phyloP scores from a whole-genome alignment of 2,797 vertebrate genomes.

The Coregonus suidteri region DNA sequence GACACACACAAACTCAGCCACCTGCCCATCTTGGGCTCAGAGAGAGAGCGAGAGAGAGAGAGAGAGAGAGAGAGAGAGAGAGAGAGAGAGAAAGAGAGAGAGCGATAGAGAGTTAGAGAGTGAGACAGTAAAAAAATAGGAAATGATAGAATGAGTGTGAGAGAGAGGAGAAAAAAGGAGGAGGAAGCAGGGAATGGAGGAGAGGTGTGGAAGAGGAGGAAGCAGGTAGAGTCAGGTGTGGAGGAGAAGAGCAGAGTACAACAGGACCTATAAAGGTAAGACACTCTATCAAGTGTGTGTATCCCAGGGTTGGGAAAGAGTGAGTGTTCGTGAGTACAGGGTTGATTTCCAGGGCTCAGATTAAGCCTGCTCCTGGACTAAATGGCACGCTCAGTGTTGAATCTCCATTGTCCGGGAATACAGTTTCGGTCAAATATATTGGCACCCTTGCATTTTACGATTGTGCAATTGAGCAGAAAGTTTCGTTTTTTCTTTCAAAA shows the following conservation, averaged over 20 bases:
- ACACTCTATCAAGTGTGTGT: background rate
- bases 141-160: slow-evolving; percentile 25
- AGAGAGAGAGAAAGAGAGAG: background rate
- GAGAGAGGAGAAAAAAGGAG: background rate
- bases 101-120: background rate
- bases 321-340: background rate
- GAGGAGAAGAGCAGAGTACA: slow-evolving; percentile 16
- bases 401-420: too few species aligned
- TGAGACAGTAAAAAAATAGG: background rate
- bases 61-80: background rate
- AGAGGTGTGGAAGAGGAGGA: too few species aligned
- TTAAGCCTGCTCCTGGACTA: background rate
- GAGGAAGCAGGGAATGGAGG: too few species aligned
- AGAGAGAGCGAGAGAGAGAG: background rate
- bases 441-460: too few species aligned
- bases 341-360: slow-evolving; percentile 9
- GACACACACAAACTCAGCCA: background rate
- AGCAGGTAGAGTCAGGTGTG: too few species aligned
- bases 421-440: too few species aligned
- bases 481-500: too few species aligned
- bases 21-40: slow-evolving; percentile 1
- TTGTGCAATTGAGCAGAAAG: too few species aligned
- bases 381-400: too few species aligned
- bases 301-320: background rate
- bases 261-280: slow-evolving; percentile 4